Base-by-base conservation (phyloP, 2,113 vertebrate species). In the Neotoma lepida region DNA sequence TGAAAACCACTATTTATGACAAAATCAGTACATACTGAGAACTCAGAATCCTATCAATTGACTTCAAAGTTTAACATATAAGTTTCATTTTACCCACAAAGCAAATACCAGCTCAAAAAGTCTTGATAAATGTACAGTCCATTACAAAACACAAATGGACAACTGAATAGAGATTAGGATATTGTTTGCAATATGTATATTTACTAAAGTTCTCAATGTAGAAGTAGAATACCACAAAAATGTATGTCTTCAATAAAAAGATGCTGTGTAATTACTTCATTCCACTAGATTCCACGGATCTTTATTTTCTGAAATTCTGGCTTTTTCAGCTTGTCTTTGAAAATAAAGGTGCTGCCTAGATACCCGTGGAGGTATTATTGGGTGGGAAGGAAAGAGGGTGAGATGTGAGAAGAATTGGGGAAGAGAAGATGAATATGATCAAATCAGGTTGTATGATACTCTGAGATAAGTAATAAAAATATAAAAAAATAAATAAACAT, bases 71-170 rank as follows among this genome's bases (percentile, higher is more conserved):
- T 97, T 35, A 95, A 3, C 78, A 96, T 85, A 63, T 71, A 78
- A n/a, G 18, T 68, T 71, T 76, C 33, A 8, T 74, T 49, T 87
- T 96, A 88, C 61, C 88, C 92, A 89, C 46, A 89, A 88, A 98
- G 35, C 86, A 95, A 94, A 97, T 89, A 22, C 4, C 18, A n/a
- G 35, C 88, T 92, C 71, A 92, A 97, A 97, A 96, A 96, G 97
- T 80, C 88, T 81, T 97, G 84, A 91, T 95, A 94, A 85, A 70
- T 86, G 64, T 82, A 91, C 14, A 96, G 95, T 68, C 63, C 81
- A 93, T 95, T 66, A 97, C 89, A 91, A 93, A 96, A 30, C 89
- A 95, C 20, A 81, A 93, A 64, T 49, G 20, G 15, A 71, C 80
- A 58, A 86, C 28, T 95, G 90, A 49, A 91, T 70, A 89, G 39